These are phyloP conservation scores for Sminthurides aquaticus DNA, from an alignment of 2,888 invertebrate species.

Conservation along the genomic window DNA sequence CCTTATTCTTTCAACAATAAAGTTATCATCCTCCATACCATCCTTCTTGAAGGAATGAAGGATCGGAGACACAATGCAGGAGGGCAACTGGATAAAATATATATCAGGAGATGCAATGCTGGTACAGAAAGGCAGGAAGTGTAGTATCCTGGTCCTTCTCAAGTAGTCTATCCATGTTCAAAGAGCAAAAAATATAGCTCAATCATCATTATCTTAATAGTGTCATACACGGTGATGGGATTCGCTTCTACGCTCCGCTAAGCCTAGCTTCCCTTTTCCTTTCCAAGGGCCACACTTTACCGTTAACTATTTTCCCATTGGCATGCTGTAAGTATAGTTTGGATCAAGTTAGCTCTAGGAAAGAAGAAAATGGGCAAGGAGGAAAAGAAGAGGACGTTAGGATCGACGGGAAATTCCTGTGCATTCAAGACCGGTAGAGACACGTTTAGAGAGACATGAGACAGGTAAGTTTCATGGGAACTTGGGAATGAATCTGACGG, in stretches of 20 bases:
- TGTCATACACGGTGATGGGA: slow-evolving; percentile 20
- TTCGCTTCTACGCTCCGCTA: too few relatives aligned
- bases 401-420: neutral
- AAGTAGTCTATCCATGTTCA: neutral
- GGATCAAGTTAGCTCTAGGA: neutral
- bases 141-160: slow-evolving; percentile 20
- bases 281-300: neutral
- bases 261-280: slow-evolving; percentile 5
- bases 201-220: slow-evolving; percentile 25
- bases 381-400: neutral
- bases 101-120: too few relatives aligned
- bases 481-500: too few relatives aligned
- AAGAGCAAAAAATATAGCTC: slow-evolving; percentile 23
- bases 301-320: neutral
- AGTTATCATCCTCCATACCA: neutral
- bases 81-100: slow-evolving; percentile 1
- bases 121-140: slow-evolving; percentile 26
- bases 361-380: too few relatives aligned
- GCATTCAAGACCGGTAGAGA: too few relatives aligned
- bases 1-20: neutral
- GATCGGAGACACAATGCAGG: neutral
- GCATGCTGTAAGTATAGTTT: too few relatives aligned
- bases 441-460: neutral
- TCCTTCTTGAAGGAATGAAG: neutral
- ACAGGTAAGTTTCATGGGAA: neutral